phyloP scores from a whole-genome alignment of 2,888 invertebrate genomes.

The Nymphalis urticae region DNA sequence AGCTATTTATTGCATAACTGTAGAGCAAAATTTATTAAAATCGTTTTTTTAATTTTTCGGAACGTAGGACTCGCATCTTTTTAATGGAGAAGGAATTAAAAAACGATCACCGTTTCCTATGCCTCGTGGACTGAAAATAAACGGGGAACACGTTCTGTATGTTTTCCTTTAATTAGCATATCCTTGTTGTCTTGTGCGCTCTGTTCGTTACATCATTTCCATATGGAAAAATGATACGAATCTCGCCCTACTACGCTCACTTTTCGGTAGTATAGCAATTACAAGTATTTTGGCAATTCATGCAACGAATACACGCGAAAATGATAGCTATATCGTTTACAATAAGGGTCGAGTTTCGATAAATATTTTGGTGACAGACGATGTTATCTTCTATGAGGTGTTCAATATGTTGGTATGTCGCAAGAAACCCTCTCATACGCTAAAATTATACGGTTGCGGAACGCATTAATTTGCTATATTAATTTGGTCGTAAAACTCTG shows the following conservation, averaged over 20 bases:
- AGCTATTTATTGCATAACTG: too few species aligned
- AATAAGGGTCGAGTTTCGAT: conserved; percentile 23
- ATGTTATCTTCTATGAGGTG: conserved; percentile 33
- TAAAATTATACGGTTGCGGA: conserved; percentile 78
- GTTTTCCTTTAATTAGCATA: conserved; percentile 81
- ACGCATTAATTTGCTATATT: conserved; percentile 83
- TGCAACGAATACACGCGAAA: conserved; percentile 22
- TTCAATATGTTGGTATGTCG: conserved; percentile 55
- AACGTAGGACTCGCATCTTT: conserved; percentile 9
- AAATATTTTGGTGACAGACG: conserved; percentile 11
- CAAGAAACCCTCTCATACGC: conserved; percentile 71
- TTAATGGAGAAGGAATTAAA: conserved; percentile 42
- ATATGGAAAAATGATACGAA: conserved; percentile 80
- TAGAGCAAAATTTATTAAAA: too few species aligned
- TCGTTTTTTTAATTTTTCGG: background rate
- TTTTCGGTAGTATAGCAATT: conserved; percentile 29
- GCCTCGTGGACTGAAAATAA: conserved; percentile 70
- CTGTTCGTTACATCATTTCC: conserved; percentile 75
- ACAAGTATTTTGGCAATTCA: conserved; percentile 8
- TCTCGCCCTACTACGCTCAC: conserved; percentile 55
- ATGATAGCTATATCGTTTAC: background rate
- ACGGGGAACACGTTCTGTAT: conserved; percentile 64
- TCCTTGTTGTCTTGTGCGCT: conserved; percentile 77
- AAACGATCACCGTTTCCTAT: conserved; percentile 52
- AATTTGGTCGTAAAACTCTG: conserved; percentile 83